phyloP scores from a whole-genome alignment of 2,888 invertebrate genomes.

The Oligia latruncula region DNA sequence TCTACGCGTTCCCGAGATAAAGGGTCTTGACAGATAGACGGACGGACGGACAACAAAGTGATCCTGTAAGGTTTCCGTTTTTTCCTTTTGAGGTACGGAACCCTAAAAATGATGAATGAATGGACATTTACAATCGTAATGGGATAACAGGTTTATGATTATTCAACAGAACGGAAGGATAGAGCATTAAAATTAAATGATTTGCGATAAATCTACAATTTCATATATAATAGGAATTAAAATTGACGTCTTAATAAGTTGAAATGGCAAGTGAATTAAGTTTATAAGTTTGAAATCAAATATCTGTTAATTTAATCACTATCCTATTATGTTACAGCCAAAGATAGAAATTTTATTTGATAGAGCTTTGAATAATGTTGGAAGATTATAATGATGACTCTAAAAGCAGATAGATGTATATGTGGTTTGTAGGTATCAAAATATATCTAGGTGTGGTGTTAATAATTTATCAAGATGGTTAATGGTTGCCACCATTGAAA shows the following conservation, averaged over 20 bases:
- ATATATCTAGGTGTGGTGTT: conserved; percentile 2
- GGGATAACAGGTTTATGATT: conserved; percentile 52
- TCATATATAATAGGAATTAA: conserved; percentile 46
- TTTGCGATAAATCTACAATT: conserved; percentile 58
- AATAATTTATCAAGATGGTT: not conserved
- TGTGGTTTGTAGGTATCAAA: not conserved
- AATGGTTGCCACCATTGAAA: conserved; percentile 20
- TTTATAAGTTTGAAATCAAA: conserved; percentile 40
- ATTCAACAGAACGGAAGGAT: conserved; percentile 42
- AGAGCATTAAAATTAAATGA: conserved; percentile 53
- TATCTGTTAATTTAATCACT: conserved; percentile 48
- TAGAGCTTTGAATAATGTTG: not conserved
- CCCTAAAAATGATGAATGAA: conserved; percentile 47
- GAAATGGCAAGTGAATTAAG: conserved; percentile 24
- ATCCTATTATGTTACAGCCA: not conserved
- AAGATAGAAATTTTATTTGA: conserved; percentile 8
- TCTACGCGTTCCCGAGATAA: too few relatives aligned
- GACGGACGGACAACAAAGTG: too few relatives aligned
- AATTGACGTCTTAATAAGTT: conserved; percentile 54
- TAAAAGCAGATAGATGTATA: not conserved
- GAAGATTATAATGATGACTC: not conserved
- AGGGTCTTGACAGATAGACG: too few relatives aligned
- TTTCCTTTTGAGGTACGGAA: too few relatives aligned
- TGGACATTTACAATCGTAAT: conserved; percentile 38
- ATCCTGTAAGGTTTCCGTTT: too few relatives aligned